These are phyloP conservation scores for Tachysurus fulvidraco DNA, from an alignment of 2,113 vertebrate genomes.

Conservation along the genomic window DNA sequence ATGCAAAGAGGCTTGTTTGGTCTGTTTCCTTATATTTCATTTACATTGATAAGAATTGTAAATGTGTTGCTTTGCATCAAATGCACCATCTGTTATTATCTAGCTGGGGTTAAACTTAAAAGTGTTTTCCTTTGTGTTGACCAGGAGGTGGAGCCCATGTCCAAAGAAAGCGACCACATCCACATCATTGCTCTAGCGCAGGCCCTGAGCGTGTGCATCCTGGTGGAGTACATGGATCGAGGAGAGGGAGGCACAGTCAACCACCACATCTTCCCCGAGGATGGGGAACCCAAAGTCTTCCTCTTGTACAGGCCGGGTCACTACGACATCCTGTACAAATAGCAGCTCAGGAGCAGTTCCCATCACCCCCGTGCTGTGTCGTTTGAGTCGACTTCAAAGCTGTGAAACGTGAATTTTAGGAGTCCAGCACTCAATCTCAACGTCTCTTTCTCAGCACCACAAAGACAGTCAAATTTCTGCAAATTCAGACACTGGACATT, in stretches of 20 bases:
- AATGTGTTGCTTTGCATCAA: background rate
- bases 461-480: conserved; percentile 32
- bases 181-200: conserved; percentile 94
- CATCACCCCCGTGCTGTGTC: background rate
- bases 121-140: conserved; percentile 25
- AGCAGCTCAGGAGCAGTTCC: conserved; percentile 46
- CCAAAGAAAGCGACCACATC: conserved; percentile 94
- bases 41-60: background rate
- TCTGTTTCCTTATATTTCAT: background rate
- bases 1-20: background rate
- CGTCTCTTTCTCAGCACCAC: conserved; percentile 21
- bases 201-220: conserved; percentile 85
- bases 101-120: background rate
- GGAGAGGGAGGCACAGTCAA: conserved; percentile 89
- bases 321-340: conserved; percentile 94
- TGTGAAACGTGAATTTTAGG: conserved; percentile 49
- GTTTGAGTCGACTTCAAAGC: conserved; percentile 39
- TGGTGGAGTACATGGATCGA: conserved; percentile 95
- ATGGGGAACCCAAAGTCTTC: conserved; percentile 86
- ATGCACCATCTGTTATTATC: background rate
- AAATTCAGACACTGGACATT: conserved; percentile 53
- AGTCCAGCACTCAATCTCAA: conserved; percentile 16
- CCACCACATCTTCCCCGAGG: conserved; percentile 89
- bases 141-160: conserved; percentile 87
- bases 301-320: conserved; percentile 91